Conservation (phyloP, 92 coral and sea anemone species). For the Heliopora coerulea region DNA sequence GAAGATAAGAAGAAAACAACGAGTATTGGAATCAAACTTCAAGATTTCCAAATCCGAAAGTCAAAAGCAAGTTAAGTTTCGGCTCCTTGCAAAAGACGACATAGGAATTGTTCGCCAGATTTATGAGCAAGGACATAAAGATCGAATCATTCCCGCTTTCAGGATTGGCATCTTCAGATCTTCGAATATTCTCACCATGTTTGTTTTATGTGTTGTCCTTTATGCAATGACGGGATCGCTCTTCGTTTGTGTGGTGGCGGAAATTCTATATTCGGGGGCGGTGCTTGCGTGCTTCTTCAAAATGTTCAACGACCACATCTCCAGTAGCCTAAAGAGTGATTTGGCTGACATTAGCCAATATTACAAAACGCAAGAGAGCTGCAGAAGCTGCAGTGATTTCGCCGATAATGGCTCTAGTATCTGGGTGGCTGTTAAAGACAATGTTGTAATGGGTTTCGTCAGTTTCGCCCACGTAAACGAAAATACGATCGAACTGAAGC, state of each 20-base stretch:
- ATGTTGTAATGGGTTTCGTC: constrained; percentile 61
- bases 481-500: constrained; percentile 63
- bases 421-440: constrained; percentile 65
- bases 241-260: constrained; percentile 26
- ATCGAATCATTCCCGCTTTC: constrained; percentile 30
- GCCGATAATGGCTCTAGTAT: constrained; percentile 62
- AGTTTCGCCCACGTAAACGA: constrained; percentile 61
- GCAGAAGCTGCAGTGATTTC: constrained; percentile 22
- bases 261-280: constrained; percentile 31
- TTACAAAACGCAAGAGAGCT: constrained; percentile 49
- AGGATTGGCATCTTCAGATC: constrained; percentile 29
- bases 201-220: constrained; percentile 11
- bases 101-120: constrained; percentile 33
- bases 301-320: constrained; percentile 61
- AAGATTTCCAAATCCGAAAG: constrained; percentile 24
- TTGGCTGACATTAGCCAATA: constrained; percentile 52
- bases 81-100: constrained; percentile 33
- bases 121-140: constrained; percentile 40
- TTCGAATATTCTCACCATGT: constrained; percentile 11
- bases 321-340: constrained; percentile 59
- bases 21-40: constrained; percentile 15
- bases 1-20: constrained; percentile 31
- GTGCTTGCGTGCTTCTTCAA: constrained; percentile 54
- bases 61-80: constrained; percentile 34
- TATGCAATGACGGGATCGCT: constrained; percentile 16